These are phyloP conservation scores for Melieria omissa DNA, from an alignment of 2,888 invertebrate species.

Conservation along the genomic window DNA sequence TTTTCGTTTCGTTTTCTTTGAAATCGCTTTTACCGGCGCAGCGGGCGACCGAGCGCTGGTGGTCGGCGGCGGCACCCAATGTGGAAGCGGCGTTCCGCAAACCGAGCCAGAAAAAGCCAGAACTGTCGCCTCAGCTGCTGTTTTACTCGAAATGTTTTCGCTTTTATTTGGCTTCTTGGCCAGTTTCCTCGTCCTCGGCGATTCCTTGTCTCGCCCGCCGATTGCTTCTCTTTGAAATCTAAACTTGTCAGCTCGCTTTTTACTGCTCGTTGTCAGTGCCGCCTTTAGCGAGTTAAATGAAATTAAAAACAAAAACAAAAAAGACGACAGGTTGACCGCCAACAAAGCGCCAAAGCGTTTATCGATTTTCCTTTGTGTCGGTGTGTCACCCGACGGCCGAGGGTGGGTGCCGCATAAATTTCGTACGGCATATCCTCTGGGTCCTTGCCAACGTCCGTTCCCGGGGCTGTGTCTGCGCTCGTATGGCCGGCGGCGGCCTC, in stretches of 20 bases:
- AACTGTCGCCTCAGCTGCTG: neutral
- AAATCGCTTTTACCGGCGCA: slow-evolving; percentile 46
- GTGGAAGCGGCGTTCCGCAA: neutral
- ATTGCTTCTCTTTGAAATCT: slow-evolving; percentile 24
- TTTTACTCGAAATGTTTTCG: slow-evolving; percentile 24
- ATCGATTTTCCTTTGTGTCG: neutral
- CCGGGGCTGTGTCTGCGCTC: neutral
- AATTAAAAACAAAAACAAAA: slow-evolving; percentile 17
- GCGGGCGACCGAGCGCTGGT: slow-evolving; percentile 20
- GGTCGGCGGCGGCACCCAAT: slow-evolving; percentile 10
- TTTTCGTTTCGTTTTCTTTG: slow-evolving; percentile 41
- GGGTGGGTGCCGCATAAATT: too few relatives aligned
- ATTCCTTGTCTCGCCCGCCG: neutral
- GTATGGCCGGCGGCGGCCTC: neutral
- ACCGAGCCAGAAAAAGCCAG: neutral
- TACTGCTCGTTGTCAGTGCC: neutral
- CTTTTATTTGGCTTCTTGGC: slow-evolving; percentile 31
- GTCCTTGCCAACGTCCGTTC: neutral
- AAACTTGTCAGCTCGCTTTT: slow-evolving; percentile 22
- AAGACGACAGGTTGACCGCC: neutral
- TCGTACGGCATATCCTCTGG: neutral
- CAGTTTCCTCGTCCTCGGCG: slow-evolving; percentile 1
- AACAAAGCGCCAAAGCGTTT: slow-evolving; percentile 1
- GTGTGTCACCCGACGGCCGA: neutral
- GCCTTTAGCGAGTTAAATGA: slow-evolving; percentile 18